Evolutionary conservation across 2,113 vertebrate species (phyloP), one percentile per base, ranked within the genome.

Genomic region (Amia ocellicauda): DNA sequence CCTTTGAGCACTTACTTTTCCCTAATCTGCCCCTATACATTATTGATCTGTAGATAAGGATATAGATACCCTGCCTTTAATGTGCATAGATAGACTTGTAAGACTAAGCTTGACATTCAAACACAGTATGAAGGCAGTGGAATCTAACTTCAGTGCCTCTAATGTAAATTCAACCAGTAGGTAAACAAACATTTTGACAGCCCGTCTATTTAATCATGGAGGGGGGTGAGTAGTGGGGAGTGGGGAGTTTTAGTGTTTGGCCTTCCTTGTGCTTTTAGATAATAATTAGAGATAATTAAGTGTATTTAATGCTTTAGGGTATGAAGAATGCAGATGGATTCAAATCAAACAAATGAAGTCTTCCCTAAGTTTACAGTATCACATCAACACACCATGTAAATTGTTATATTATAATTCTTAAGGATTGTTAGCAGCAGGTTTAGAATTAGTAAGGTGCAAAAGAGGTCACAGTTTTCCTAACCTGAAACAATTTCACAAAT

Each of bases 31-130:
- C 53, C 68, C 68, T 28, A 78, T 76, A 63, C 72, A 76, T 73
- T 79, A 82, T 80, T 78, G 77, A 83, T 82, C 64, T 61, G 50
- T 71, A 71, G 63, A 66, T 79, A 67, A 74, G 70, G 63, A 66
- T 23, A 52, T 50, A 71, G 74, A 75, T 68, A 72, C 75, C 54
- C 50, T 66, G 67, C 50, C 60, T 74, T 74, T 68, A 78, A 59
- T 50, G 69, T 17, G 10, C 47, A 53, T 67, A 69, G 66, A 57
- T 24, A 13, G 14, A 36, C 7, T 20, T 67, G 66, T 49, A 41
- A 63, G 23, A n/a, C 19, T 40, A 29, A 53, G 50, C 22, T n/a
- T 59, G 47, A 62, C 50, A 59, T 58, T 19, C 22, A 63, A 52
- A 52, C 36, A 20, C 24, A 53, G 56, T 58, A 40, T 58, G 56